Evolutionary conservation across 2,888 invertebrate species (phyloP), one percentile per base, ranked within the genome.

Genomic region (Parelbella ahira): DNA sequence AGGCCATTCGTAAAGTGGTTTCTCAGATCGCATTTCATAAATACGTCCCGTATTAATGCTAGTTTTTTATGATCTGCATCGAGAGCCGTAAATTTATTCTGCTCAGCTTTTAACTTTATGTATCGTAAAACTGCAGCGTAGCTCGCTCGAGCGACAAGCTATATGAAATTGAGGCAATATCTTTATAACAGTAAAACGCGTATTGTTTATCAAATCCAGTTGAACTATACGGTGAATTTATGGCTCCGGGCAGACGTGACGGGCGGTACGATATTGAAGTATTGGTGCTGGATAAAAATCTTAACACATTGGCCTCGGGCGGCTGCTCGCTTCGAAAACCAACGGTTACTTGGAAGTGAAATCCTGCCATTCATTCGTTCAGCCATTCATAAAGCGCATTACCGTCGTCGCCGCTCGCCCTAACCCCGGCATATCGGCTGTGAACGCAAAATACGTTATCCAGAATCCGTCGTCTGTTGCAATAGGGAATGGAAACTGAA

Each of bases 351-450:
- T 68, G 65, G 70, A 74, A 75, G 71, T 68, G 61, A 79, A 82
- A 81, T 80, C 74, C 71, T 68, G 54, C 68, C 64, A 80, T 83
- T 80, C 78, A 74, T 63, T 68, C 68, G 68, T 70, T 67, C 70
- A 69, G 71, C 76, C 75, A 79, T 83, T 82, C 78, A 82, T 80
- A 81, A 79, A 83, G 83, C 63, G 78, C 72, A 80, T 83, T 81
- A 81, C 74, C 59, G 56, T 63, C 52, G 56, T 61, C 54, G 61
- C 59, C 7, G 61, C 55, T 58, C 60, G 60, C 59, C 58, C 65
- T 68, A 68, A 67, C 66, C 67, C 65, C 56, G 50, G 53, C 56
- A 63, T 65, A 68, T 68, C 66, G 63, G 56, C 59, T 59, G 68
- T 59, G 60, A 69, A 70, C 65, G 60, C 63, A 57, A 75, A 74